These are phyloP conservation scores for Nothocercus nigrocapillus DNA, from an alignment of 2,113 vertebrate species.

Conservation along the genomic window DNA sequence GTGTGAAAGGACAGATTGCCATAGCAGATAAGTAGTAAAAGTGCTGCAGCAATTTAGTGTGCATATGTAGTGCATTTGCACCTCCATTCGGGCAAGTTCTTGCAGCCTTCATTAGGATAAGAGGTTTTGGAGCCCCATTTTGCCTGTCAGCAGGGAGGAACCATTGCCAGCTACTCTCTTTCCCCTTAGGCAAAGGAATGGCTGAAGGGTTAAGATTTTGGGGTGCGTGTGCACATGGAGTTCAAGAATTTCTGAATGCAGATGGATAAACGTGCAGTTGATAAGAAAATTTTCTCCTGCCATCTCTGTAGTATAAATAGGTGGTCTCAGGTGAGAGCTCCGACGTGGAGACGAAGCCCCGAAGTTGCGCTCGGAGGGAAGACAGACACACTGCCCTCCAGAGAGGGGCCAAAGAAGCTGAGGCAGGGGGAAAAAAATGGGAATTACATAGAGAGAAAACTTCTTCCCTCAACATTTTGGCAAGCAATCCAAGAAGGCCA, in stretches of 20 bases:
- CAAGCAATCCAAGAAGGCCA: neutral
- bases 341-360: neutral
- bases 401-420: accelerated
- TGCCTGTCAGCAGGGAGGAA: neutral
- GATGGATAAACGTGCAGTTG: neutral
- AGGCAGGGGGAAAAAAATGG: neutral
- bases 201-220: neutral
- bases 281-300: neutral
- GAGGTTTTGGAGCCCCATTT: neutral
- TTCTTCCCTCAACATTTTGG: neutral
- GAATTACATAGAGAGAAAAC: neutral
- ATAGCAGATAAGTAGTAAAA: neutral
- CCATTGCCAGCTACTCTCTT: neutral
- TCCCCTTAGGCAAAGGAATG: neutral
- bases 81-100: neutral
- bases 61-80: neutral
- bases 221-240: neutral
- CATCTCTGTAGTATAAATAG: neutral
- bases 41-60: neutral
- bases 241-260: neutral
- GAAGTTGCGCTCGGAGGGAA: neutral
- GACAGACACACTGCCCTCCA: neutral
- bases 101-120: neutral
- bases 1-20: neutral
- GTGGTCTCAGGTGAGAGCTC: neutral